phyloP scores from a whole-genome alignment of 64 coral and sea anemone species.

The Acropora yongei region DNA sequence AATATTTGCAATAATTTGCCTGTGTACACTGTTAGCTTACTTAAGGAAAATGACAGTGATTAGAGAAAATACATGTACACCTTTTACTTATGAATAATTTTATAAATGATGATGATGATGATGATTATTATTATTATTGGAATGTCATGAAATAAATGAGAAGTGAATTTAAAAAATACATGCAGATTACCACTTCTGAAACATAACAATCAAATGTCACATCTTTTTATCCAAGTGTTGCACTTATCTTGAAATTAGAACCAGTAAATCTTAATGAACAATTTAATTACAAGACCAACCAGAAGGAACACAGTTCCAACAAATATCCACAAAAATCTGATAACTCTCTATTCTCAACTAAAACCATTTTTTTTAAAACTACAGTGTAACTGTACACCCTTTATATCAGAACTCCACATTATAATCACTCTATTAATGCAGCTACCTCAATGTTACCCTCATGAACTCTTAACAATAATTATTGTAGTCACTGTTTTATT shows the following conservation, averaged over 20 bases:
- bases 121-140: neutral
- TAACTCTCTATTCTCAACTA: neutral
- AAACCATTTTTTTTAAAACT: neutral
- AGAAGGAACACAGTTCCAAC: neutral
- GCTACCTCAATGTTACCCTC: neutral
- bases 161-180: neutral
- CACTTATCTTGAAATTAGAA: neutral
- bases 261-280: neutral
- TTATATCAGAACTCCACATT: neutral
- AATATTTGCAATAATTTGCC: neutral
- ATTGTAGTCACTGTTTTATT: neutral
- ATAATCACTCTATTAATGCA: neutral
- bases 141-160: neutral
- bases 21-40: neutral
- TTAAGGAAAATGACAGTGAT: neutral
- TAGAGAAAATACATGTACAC: neutral
- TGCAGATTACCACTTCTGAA: neutral
- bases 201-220: neutral
- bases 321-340: neutral
- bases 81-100: neutral
- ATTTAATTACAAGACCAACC: neutral
- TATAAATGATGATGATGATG: neutral
- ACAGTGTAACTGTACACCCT: neutral
- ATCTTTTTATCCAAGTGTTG: neutral
- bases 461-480: neutral